Conservation (phyloP, 2,888 invertebrate genomes). For the Subacronicta megacephala region DNA sequence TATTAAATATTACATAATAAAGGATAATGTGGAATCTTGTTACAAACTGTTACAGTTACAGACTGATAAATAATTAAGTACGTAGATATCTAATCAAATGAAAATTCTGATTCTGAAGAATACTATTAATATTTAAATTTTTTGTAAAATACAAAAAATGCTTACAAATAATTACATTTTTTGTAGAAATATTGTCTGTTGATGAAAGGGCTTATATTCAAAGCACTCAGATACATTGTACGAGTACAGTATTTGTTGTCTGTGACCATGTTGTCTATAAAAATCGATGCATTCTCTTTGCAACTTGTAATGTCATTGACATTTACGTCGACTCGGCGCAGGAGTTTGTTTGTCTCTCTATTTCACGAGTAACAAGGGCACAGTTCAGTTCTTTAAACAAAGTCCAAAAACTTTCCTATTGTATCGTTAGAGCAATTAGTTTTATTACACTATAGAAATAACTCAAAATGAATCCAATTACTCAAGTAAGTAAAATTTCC, state of each 20-base stretch:
- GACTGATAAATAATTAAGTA: too few relatives aligned
- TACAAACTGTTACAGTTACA: too few relatives aligned
- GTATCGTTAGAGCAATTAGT: slow-evolving; percentile 7
- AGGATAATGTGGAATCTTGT: too few relatives aligned
- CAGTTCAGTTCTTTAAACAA: slow-evolving; percentile 42
- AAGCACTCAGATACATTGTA: not conserved
- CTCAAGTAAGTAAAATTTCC: slow-evolving; percentile 67
- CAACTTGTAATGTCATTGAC: slow-evolving; percentile 19
- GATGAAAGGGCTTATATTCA: slow-evolving; percentile 29
- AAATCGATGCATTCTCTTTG: not conserved
- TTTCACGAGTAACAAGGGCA: slow-evolving; percentile 37
- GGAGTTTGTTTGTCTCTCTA: slow-evolving; percentile 49
- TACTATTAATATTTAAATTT: too few relatives aligned
- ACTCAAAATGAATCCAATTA: slow-evolving; percentile 72
- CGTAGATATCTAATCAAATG: too few relatives aligned
- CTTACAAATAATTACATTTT: too few relatives aligned
- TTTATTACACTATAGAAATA: slow-evolving; percentile 1
- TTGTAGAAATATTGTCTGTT: too few relatives aligned
- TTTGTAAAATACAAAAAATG: too few relatives aligned
- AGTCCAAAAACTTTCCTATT: slow-evolving; percentile 29
- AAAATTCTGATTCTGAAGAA: too few relatives aligned
- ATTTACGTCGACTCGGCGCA: slow-evolving; percentile 42
- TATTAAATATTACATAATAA: too few relatives aligned
- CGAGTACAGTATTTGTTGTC: too few relatives aligned
- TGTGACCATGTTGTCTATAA: slow-evolving; percentile 35